Conservation (phyloP, 2,113 vertebrate genomes). For the Dermatemys mawii region DNA sequence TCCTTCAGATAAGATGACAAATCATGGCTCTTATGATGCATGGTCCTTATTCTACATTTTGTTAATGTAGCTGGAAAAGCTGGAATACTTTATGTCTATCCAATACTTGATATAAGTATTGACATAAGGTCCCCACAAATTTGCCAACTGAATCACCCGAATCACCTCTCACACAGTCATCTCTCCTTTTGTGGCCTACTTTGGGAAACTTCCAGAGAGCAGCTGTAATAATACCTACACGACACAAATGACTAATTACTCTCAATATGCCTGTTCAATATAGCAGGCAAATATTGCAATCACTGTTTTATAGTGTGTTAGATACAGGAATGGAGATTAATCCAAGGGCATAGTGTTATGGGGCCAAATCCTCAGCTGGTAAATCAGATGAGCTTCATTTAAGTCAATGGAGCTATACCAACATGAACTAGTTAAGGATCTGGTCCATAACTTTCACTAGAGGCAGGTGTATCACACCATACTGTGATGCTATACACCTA, state of each 20-base stretch:
- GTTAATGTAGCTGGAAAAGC: neutral
- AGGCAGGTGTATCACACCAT: neutral
- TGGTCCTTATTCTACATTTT: neutral
- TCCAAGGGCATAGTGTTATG: rapidly evolving
- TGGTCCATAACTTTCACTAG: rapidly evolving
- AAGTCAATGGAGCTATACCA: neutral
- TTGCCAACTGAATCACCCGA: too few relatives aligned
- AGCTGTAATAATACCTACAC: neutral
- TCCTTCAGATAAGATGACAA: neutral
- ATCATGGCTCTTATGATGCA: neutral
- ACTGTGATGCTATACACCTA: neutral
- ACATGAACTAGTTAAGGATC: neutral
- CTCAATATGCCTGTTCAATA: neutral
- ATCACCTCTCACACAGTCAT: neutral
- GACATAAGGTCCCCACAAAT: neutral
- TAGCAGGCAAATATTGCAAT: neutral
- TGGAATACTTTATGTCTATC: neutral
- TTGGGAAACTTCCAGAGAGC: neutral
- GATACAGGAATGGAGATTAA: neutral
- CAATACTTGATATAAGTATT: neutral
- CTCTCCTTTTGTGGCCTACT: neutral
- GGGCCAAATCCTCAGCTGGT: neutral
- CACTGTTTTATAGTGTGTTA: neutral
- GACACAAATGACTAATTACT: neutral
- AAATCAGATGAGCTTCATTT: rapidly evolving